Evolutionary conservation across 1,140 invertebrate genomes (phyloP).

Genomic region (Cryptotermes secundus): DNA sequence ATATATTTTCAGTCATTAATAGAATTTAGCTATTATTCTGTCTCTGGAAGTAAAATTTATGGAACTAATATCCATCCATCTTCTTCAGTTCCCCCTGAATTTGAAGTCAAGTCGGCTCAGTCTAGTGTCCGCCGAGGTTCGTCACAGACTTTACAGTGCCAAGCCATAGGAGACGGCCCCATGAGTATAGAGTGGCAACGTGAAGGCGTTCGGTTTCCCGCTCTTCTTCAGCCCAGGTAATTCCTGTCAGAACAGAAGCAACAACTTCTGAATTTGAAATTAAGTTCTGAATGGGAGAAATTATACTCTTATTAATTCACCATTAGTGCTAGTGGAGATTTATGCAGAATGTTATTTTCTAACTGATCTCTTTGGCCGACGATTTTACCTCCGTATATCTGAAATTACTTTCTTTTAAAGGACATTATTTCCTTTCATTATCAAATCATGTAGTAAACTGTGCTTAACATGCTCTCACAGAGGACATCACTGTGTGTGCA

Average conservation of each 20-base stretch:
- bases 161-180: constrained; percentile 53
- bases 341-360: too few relatives aligned
- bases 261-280: too few relatives aligned
- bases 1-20: background rate
- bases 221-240: constrained; percentile 39
- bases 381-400: too few relatives aligned
- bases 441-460: too few relatives aligned
- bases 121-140: constrained; percentile 40
- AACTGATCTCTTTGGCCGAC: too few relatives aligned
- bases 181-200: constrained; percentile 49
- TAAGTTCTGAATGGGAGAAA: too few relatives aligned
- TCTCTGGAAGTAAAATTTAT: background rate
- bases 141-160: constrained; percentile 46
- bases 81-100: constrained; percentile 43
- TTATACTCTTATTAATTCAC: too few relatives aligned
- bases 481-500: too few relatives aligned
- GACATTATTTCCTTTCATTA: too few relatives aligned
- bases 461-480: too few relatives aligned
- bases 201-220: constrained; percentile 37
- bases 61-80: background rate
- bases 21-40: background rate
- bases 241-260: background rate
- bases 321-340: too few relatives aligned
- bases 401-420: too few relatives aligned
- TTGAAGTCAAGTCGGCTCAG: constrained; percentile 42